phyloP scores from a whole-genome alignment of 2,888 invertebrate genomes.

The Chromoteleia sp. region DNA sequence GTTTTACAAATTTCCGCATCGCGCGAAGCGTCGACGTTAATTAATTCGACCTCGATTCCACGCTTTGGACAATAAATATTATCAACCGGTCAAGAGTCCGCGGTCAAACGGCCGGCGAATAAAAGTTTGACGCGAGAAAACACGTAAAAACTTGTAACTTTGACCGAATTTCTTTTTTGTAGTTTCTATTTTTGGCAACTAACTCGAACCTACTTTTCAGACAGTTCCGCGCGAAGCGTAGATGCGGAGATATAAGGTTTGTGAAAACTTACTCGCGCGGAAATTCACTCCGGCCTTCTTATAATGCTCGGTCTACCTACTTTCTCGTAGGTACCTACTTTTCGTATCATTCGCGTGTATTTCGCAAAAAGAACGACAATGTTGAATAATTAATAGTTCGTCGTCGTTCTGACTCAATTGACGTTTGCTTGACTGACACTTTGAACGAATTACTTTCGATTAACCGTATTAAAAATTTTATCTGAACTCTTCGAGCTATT shows the following conservation, averaged over 20 bases:
- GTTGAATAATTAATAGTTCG: slow-evolving; percentile 18
- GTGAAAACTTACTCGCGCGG: slow-evolving; percentile 53
- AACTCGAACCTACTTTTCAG: slow-evolving; percentile 64
- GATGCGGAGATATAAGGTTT: slow-evolving; percentile 63
- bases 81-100: slow-evolving; percentile 5
- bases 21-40: too few species aligned
- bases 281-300: slow-evolving; percentile 53
- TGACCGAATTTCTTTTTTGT: slow-evolving; percentile 55
- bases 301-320: slow-evolving; percentile 35
- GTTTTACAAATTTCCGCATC: too few species aligned
- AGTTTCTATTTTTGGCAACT: slow-evolving; percentile 50
- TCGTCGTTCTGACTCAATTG: background rate
- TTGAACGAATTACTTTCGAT: slow-evolving; percentile 8
- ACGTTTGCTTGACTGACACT: too few species aligned
- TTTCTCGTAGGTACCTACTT: slow-evolving; percentile 44
- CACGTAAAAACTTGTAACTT: slow-evolving; percentile 57
- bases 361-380: slow-evolving; percentile 1
- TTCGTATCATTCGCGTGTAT: slow-evolving; percentile 32
- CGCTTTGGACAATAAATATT: background rate
- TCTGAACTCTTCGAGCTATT: slow-evolving; percentile 1
- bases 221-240: slow-evolving; percentile 60
- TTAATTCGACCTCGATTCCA: background rate
- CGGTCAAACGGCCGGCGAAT: slow-evolving; percentile 31
- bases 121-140: slow-evolving; percentile 53
- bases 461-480: slow-evolving; percentile 2